Percentiles rank a stretch among this genome's conserved stretches.
Evolutionary conservation across 2,797 vertebrate species (phyloP).

Genomic region (Anguilla anguilla): DNA sequence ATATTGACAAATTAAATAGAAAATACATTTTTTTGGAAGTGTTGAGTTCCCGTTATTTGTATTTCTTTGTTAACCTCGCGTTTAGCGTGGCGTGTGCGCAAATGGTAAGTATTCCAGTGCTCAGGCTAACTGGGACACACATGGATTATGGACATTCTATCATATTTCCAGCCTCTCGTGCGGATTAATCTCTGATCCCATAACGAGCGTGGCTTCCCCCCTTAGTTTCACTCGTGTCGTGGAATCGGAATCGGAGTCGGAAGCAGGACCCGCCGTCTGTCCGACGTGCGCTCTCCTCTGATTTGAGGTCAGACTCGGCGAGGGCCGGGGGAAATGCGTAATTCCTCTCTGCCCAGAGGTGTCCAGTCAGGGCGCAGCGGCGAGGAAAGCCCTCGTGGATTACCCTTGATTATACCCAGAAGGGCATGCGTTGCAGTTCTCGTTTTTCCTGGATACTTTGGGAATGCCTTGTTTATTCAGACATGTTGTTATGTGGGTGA

Average conservation of each 20-base stretch:
- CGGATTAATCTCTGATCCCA: constrained; percentile 29
- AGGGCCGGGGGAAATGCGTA: background rate
- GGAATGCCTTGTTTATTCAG: background rate
- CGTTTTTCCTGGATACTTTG: background rate
- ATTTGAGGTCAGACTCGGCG: background rate
- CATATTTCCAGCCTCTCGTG: constrained; percentile 20
- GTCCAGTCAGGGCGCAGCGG: background rate
- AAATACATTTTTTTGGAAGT: background rate
- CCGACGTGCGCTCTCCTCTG: background rate
- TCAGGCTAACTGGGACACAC: constrained; percentile 13
- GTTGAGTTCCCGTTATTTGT: background rate
- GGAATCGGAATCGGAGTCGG: background rate
- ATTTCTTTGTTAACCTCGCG: background rate
- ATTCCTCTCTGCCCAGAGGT: background rate
- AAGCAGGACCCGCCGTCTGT: background rate
- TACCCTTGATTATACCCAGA: background rate
- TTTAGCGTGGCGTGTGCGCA: background rate
- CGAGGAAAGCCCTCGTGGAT: background rate
- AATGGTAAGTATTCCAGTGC: background rate
- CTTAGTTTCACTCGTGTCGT: background rate
- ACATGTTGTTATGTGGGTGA: background rate
- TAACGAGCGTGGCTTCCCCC: background rate
- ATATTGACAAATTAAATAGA: background rate
- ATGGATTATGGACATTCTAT: constrained; percentile 34
- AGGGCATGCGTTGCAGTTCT: background rate